A percentile compares a stretch with the other conserved stretches of the same genome.
These are phyloP conservation scores for Cheilosia impressa DNA, from an alignment of 2,888 invertebrate species.

Conservation along the genomic window DNA sequence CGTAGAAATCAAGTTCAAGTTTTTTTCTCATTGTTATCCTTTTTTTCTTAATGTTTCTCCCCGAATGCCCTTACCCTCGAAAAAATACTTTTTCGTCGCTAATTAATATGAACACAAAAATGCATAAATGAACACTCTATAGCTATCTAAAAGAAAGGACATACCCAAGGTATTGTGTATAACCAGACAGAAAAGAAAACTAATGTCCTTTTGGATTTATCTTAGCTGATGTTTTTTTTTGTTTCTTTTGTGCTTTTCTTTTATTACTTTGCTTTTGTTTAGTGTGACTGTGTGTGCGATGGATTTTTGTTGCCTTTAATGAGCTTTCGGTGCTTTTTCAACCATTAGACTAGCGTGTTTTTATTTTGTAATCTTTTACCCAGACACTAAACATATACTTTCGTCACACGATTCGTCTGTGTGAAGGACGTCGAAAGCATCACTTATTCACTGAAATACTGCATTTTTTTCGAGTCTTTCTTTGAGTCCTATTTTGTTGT, in stretches of 20 bases:
- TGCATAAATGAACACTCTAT: slow-evolving; percentile 20
- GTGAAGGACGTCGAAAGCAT: slow-evolving; percentile 56
- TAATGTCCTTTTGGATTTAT: slow-evolving; percentile 35
- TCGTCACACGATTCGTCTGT: slow-evolving; percentile 23
- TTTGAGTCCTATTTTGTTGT: slow-evolving; percentile 4
- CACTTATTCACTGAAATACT: slow-evolving; percentile 44
- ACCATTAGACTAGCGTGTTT: slow-evolving; percentile 44
- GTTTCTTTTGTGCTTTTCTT: slow-evolving; percentile 20
- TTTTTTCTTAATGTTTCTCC: slow-evolving; percentile 7
- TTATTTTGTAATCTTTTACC: slow-evolving; percentile 43
- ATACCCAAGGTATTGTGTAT: slow-evolving; percentile 90
- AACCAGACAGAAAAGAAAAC: slow-evolving; percentile 60
- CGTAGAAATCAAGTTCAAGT: slow-evolving; percentile 14
- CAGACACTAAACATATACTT: slow-evolving; percentile 39
- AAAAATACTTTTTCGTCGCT: slow-evolving; percentile 31
- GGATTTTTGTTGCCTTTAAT: slow-evolving; percentile 49
- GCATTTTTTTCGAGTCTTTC: slow-evolving; percentile 3
- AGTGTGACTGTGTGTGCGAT: slow-evolving; percentile 11
- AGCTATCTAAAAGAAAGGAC: slow-evolving; percentile 97
- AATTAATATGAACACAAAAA: slow-evolving; percentile 42
- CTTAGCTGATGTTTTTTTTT: slow-evolving; percentile 4
- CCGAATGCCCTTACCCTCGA: not conserved
- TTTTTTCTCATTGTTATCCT: slow-evolving; percentile 12
- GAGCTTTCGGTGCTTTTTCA: slow-evolving; percentile 64
- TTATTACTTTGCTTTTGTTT: slow-evolving; percentile 46